Percentiles rank a stretch among this genome's conserved stretches.
Evolutionary conservation across 92 coral and sea anemone species (phyloP).

Genomic region (Pocillopora grandis): DNA sequence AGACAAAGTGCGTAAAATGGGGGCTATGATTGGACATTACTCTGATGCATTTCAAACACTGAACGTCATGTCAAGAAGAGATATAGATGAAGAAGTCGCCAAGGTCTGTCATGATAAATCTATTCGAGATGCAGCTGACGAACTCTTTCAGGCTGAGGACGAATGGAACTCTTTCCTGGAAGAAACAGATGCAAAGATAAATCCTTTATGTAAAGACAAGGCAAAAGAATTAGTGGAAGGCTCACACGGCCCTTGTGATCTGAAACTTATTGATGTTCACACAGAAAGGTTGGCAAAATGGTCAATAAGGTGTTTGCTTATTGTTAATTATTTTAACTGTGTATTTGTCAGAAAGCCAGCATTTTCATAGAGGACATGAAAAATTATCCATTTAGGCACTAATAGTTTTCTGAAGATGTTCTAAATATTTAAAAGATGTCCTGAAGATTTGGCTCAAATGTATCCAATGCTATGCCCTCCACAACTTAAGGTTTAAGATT

Average conservation of each 20-base stretch:
- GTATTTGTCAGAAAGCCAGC: too few species aligned
- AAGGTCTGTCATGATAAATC: slow-evolving; percentile 49
- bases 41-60: slow-evolving; percentile 47
- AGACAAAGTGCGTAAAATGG: slow-evolving; percentile 68
- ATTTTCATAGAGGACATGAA: too few species aligned
- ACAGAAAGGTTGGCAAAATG: slow-evolving; percentile 61
- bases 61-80: slow-evolving; percentile 66
- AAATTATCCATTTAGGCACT: too few species aligned
- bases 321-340: not conserved
- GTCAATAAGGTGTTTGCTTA: not conserved
- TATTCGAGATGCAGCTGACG: slow-evolving; percentile 69
- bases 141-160: slow-evolving; percentile 67
- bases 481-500: too few species aligned
- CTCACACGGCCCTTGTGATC: slow-evolving; percentile 64
- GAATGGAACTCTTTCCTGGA: slow-evolving; percentile 78
- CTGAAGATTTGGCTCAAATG: too few species aligned
- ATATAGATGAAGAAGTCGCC: slow-evolving; percentile 60
- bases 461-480: too few species aligned
- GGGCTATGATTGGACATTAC: slow-evolving; percentile 73
- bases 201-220: slow-evolving; percentile 12
- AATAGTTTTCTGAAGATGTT: too few species aligned
- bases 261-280: slow-evolving; percentile 61
- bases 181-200: slow-evolving; percentile 63
- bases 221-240: slow-evolving; percentile 42
- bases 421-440: too few species aligned